Evolutionary conservation across 2,113 vertebrate genomes (phyloP).

Genomic region (Panurus biarmicus): DNA sequence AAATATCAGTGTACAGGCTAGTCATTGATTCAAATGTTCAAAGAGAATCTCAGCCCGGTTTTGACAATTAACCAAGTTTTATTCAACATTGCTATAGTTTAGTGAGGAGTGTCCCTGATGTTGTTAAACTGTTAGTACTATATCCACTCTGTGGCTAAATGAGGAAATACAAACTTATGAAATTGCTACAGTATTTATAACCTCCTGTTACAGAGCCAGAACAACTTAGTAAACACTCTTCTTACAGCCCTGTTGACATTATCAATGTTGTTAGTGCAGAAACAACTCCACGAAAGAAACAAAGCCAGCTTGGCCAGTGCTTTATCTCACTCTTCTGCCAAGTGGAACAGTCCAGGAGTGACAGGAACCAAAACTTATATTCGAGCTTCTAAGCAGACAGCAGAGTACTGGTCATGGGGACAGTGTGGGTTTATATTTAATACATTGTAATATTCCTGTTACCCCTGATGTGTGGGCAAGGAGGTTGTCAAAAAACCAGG

Average conservation of each 20-base stretch:
- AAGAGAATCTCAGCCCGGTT: neutral
- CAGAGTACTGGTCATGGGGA: neutral
- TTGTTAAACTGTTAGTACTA: neutral
- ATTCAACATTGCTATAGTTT: neutral
- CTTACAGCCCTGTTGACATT: constrained; percentile 6
- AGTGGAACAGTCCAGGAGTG: neutral
- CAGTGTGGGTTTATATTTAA: neutral
- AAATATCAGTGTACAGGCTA: neutral
- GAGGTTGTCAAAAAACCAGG: neutral
- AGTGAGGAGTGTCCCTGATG: neutral
- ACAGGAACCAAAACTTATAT: neutral
- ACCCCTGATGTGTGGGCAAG: neutral
- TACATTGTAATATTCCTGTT: neutral
- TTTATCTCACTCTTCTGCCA: neutral
- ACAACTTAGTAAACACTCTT: neutral
- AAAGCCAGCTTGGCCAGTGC: neutral
- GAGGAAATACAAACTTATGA: neutral
- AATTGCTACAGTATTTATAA: neutral
- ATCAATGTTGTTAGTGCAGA: neutral
- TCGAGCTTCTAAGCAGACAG: neutral
- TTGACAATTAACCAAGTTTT: neutral
- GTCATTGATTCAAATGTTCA: neutral
- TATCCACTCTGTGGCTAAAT: neutral
- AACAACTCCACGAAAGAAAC: constrained; percentile 12
- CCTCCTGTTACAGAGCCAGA: constrained; percentile 1